Conservation (phyloP, 2,113 vertebrate genomes). For the Taurulus bubalis region DNA sequence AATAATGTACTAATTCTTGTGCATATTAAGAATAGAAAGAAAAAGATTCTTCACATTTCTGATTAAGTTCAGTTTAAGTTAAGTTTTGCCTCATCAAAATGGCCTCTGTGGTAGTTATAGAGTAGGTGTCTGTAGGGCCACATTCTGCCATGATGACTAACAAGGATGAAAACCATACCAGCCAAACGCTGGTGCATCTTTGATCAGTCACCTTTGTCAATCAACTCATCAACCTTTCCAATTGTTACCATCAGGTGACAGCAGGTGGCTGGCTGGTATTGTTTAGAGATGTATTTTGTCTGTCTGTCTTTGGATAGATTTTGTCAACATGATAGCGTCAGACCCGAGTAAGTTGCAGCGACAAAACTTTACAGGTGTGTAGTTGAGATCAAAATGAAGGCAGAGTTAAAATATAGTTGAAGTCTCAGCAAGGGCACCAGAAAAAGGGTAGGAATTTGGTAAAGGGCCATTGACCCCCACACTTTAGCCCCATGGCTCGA, state of each 20-base stretch:
- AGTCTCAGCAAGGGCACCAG: background rate
- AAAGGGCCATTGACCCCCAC: background rate
- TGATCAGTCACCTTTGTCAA: background rate
- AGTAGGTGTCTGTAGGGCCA: background rate
- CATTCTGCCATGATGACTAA: background rate
- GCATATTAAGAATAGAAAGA: background rate
- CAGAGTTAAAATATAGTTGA: background rate
- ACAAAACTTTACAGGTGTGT: background rate
- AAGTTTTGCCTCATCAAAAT: background rate
- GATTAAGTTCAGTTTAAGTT: background rate
- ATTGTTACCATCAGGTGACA: background rate
- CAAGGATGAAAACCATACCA: background rate
- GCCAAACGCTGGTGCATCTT: background rate
- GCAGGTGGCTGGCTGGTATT: background rate
- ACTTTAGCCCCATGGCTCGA: background rate
- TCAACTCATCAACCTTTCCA: background rate
- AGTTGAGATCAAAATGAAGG: background rate
- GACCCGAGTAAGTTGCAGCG: background rate
- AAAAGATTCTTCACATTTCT: background rate
- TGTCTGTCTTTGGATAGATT: background rate
- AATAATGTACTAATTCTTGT: slow-evolving; percentile 4
- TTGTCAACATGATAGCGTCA: background rate
- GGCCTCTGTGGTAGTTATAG: background rate
- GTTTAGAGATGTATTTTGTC: background rate
- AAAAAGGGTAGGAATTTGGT: background rate